phyloP scores from a whole-genome alignment of 2,888 invertebrate genomes.

The Tenthredo scrophulariae region DNA sequence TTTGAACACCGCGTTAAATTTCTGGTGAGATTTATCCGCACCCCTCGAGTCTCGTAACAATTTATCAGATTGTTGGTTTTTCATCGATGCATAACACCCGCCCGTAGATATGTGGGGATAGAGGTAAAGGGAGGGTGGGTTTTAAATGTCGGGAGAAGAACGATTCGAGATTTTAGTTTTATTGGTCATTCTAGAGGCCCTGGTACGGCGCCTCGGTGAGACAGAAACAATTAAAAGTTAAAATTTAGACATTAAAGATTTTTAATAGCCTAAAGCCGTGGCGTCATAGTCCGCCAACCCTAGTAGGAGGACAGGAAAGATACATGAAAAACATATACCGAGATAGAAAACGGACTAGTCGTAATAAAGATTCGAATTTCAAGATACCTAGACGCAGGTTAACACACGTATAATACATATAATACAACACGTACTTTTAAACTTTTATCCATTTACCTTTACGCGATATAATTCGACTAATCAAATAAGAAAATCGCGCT shows the following conservation, averaged over 20 bases:
- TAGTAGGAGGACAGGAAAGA: conserved; percentile 6
- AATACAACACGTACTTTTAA: neutral
- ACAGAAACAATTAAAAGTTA: conserved; percentile 55
- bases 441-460: too few relatives aligned
- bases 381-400: conserved; percentile 9
- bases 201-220: conserved; percentile 43
- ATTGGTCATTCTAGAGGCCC: conserved; percentile 33
- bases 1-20: neutral
- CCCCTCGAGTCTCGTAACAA: conserved; percentile 12
- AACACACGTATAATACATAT: neutral
- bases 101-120: neutral
- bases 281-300: conserved; percentile 44
- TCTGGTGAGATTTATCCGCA: neutral
- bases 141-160: conserved; percentile 7
- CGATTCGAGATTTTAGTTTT: conserved; percentile 42
- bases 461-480: too few relatives aligned
- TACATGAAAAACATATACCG: conserved; percentile 26
- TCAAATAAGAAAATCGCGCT: neutral
- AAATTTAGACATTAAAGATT: conserved; percentile 57
- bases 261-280: conserved; percentile 54
- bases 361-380: conserved; percentile 55
- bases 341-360: conserved; percentile 36
- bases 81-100: neutral
- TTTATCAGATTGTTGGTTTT: conserved; percentile 49
- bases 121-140: neutral